A percentile compares a stretch with the other conserved stretches of the same genome.
Conservation (phyloP, 2,888 invertebrate species). For the Drosophila silvestris region DNA sequence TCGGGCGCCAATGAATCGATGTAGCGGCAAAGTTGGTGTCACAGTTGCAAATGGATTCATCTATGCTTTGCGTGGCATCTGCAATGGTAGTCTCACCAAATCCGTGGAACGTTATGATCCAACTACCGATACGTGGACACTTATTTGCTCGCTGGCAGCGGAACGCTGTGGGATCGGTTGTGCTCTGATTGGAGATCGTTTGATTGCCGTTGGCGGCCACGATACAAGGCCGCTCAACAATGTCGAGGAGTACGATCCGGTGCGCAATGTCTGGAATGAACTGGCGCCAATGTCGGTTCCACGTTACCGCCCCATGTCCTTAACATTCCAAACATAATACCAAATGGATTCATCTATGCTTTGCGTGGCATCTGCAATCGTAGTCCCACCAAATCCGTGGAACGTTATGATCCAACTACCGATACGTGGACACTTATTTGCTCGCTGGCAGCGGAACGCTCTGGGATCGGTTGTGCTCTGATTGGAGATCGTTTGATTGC, state of each 20-base stretch:
- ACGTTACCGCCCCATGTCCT: conserved; percentile 95
- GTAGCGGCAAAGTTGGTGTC: conserved; percentile 95
- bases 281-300: conserved; percentile 92
- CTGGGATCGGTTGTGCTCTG: conserved; percentile 94
- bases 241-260: conserved; percentile 96
- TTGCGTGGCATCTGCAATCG: conserved; percentile 95
- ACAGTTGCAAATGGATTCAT: conserved; percentile 94
- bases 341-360: conserved; percentile 94
- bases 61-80: conserved; percentile 96
- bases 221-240: conserved; percentile 94
- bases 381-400: conserved; percentile 95
- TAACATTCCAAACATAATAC: conserved; percentile 85
- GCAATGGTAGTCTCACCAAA: conserved; percentile 93
- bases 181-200: conserved; percentile 91
- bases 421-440: conserved; percentile 95
- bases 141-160: conserved; percentile 91
- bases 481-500: conserved; percentile 91
- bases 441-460: conserved; percentile 92
- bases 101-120: conserved; percentile 95
- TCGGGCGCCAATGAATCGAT: conserved; percentile 93
- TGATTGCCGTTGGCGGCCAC: conserved; percentile 94
- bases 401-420: conserved; percentile 91
- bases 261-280: conserved; percentile 91
- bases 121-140: conserved; percentile 93
- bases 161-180: conserved; percentile 95